These are phyloP conservation scores for Salvelinus namaycush DNA, from an alignment of 2,113 vertebrate species.

Conservation along the genomic window DNA sequence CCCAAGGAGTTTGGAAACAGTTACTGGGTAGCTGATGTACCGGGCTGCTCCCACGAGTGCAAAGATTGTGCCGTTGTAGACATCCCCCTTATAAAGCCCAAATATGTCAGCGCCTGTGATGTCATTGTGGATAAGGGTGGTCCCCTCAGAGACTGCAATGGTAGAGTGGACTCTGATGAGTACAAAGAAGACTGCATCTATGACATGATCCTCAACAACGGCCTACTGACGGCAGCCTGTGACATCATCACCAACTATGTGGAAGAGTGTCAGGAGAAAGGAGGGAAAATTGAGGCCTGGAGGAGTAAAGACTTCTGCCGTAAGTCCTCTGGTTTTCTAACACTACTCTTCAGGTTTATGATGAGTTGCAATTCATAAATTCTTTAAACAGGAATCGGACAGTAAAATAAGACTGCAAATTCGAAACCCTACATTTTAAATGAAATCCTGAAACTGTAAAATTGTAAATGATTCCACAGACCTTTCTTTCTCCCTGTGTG, in stretches of 20 bases:
- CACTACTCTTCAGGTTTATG: too few relatives aligned
- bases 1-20: slow-evolving; percentile 36
- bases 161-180: neutral
- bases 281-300: slow-evolving; percentile 55
- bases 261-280: slow-evolving; percentile 20
- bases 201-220: slow-evolving; percentile 7
- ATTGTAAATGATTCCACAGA: too few relatives aligned
- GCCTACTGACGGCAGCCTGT: slow-evolving; percentile 9
- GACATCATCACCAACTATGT: slow-evolving; percentile 26
- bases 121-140: slow-evolving; percentile 30
- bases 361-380: too few relatives aligned
- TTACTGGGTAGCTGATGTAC: slow-evolving; percentile 61
- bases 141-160: slow-evolving; percentile 16
- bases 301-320: slow-evolving; percentile 70
- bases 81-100: neutral
- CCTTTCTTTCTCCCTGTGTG: neutral
- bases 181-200: slow-evolving; percentile 30
- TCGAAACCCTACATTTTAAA: too few relatives aligned
- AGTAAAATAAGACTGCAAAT: too few relatives aligned
- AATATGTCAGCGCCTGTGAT: slow-evolving; percentile 44
- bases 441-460: too few relatives aligned
- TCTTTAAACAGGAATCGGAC: too few relatives aligned
- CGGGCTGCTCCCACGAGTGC: slow-evolving; percentile 21
- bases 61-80: neutral
- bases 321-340: slow-evolving; percentile 56